phyloP scores from a whole-genome alignment of 2,113 vertebrate species.

The Hiodon alosoides region DNA sequence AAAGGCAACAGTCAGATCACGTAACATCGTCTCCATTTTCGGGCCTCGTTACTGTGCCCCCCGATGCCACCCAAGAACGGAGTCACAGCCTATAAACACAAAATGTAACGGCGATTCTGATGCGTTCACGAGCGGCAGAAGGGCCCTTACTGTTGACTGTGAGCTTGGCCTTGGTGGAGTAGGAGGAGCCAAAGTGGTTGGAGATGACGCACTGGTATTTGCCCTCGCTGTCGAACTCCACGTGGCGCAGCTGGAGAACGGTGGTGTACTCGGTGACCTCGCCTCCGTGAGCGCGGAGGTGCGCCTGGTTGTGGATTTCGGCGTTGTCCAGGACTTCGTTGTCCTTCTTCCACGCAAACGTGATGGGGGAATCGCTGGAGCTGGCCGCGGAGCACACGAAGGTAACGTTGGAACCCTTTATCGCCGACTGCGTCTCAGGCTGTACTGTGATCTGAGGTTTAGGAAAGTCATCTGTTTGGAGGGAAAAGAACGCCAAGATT shows the following conservation, averaged over 20 bases:
- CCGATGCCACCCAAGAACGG: too few relatives aligned
- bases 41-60: too few relatives aligned
- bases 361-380: slow-evolving; percentile 96
- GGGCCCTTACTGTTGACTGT: slow-evolving; percentile 86
- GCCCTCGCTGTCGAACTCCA: slow-evolving; percentile 85
- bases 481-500: neutral
- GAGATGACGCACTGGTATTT: slow-evolving; percentile 97
- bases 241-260: slow-evolving; percentile 75
- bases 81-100: neutral
- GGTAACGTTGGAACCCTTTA: slow-evolving; percentile 85
- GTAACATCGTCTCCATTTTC: neutral
- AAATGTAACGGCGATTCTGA: neutral
- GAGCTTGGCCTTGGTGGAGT: slow-evolving; percentile 90
- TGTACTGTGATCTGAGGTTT: slow-evolving; percentile 96
- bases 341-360: slow-evolving; percentile 96
- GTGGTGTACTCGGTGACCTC: slow-evolving; percentile 93
- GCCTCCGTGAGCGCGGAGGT: slow-evolving; percentile 72
- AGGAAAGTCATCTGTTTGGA: slow-evolving; percentile 84
- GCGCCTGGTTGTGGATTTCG: slow-evolving; percentile 89
- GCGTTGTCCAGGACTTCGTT: slow-evolving; percentile 81
- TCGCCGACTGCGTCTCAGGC: slow-evolving; percentile 88
- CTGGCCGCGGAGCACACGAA: slow-evolving; percentile 92
- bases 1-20: neutral
- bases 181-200: slow-evolving; percentile 94
- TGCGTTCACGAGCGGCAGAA: neutral